Evolutionary conservation across 2,113 vertebrate species (phyloP).

Genomic region (Onychorhynchus coronatus): DNA sequence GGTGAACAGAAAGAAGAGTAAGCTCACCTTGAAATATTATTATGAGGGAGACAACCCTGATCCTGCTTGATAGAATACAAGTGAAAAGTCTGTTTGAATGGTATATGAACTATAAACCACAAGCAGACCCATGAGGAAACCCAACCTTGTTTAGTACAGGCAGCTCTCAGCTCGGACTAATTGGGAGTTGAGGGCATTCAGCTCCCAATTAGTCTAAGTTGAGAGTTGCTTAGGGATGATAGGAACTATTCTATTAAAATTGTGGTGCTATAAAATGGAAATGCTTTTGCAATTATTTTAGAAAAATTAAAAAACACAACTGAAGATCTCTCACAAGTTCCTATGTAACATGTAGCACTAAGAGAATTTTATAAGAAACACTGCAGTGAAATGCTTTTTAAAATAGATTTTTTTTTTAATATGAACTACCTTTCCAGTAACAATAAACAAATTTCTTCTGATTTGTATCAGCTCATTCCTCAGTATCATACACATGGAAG

Average conservation of each 20-base stretch:
- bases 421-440: conserved; percentile 68
- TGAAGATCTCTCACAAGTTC: neutral
- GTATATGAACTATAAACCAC: neutral
- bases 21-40: neutral
- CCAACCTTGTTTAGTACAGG: neutral
- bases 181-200: neutral
- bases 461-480: conserved; percentile 52
- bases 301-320: neutral
- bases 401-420: neutral
- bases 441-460: conserved; percentile 71
- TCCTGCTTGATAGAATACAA: neutral
- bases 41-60: neutral
- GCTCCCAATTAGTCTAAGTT: neutral
- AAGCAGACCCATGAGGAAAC: neutral
- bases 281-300: neutral
- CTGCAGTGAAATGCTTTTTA: neutral
- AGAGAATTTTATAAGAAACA: neutral
- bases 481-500: conserved; percentile 74
- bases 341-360: neutral
- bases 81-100: neutral
- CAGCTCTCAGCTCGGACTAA: neutral
- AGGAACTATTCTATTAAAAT: neutral
- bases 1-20: neutral
- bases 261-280: neutral
- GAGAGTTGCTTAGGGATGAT: neutral